Evolutionary conservation across 2,797 vertebrate genomes (phyloP).

Genomic region (Cossypha heuglini): DNA sequence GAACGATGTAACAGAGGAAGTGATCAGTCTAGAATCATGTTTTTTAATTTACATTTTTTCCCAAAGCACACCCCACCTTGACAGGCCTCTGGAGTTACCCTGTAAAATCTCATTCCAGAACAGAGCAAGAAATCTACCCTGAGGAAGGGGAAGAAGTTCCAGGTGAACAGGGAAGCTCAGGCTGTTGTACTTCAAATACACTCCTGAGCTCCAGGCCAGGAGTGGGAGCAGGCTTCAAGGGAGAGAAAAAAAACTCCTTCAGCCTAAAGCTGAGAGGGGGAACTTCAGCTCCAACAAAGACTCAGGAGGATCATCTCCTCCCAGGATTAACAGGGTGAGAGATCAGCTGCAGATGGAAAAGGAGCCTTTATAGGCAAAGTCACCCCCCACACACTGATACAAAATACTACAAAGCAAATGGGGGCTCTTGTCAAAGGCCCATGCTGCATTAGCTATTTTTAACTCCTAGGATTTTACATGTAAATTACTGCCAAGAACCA

Average conservation of each 20-base stretch:
- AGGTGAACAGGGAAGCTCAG: neutral
- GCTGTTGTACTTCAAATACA: neutral
- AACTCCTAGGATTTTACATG: neutral
- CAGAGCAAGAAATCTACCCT: neutral
- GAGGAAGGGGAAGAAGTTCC: neutral
- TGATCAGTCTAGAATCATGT: rapidly evolving
- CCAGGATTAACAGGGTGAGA: neutral
- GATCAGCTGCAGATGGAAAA: neutral
- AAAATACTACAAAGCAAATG: neutral
- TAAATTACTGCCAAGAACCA: neutral
- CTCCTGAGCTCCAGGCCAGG: neutral
- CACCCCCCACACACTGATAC: neutral
- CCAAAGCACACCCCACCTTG: rapidly evolving
- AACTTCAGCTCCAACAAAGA: neutral
- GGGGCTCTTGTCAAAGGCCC: neutral
- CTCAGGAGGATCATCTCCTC: neutral
- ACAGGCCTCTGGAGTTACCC: neutral
- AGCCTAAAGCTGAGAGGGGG: neutral
- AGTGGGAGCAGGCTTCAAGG: neutral
- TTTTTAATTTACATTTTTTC: neutral
- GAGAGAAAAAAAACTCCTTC: neutral
- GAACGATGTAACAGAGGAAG: neutral
- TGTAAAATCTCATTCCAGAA: neutral
- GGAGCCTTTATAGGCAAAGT: neutral
- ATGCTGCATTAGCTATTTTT: neutral